Conservation (phyloP, 2,888 invertebrate genomes). For the Diarsia dahlii region DNA sequence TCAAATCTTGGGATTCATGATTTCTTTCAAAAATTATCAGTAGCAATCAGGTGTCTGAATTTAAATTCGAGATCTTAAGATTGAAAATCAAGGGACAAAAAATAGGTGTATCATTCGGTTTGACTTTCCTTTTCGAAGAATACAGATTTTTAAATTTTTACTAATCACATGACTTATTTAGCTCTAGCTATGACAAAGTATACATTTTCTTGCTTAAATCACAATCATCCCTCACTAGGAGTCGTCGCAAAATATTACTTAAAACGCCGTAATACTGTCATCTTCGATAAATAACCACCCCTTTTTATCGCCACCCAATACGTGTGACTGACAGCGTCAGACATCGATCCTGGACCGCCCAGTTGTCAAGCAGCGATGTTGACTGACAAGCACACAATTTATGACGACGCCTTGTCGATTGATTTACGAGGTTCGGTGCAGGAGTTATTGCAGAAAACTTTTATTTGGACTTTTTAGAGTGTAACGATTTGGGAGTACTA, state of each 20-base stretch:
- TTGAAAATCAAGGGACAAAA: background rate
- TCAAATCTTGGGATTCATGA: background rate
- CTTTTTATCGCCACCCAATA: background rate
- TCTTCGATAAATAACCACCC: background rate
- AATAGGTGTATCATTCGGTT: too few relatives aligned
- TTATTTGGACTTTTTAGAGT: background rate
- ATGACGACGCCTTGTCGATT: conserved; percentile 16
- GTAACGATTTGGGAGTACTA: background rate
- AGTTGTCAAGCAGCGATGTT: background rate
- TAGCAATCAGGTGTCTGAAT: background rate
- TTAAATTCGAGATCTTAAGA: background rate
- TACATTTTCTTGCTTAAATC: background rate
- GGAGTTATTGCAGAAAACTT: conserved; percentile 1
- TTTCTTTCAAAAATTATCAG: background rate
- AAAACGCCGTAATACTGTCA: background rate
- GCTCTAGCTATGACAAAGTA: background rate
- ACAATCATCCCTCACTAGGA: background rate
- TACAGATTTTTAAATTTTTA: background rate
- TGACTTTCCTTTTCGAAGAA: background rate
- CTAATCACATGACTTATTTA: background rate
- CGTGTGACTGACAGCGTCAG: conserved; percentile 9
- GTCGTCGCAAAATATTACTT: background rate
- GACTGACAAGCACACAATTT: conserved; percentile 38
- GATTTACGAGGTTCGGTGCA: conserved; percentile 23
- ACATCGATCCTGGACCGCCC: conserved; percentile 7